Conservation (phyloP, 2,113 vertebrate species). For the Cryptoleucopteryx plumbea region DNA sequence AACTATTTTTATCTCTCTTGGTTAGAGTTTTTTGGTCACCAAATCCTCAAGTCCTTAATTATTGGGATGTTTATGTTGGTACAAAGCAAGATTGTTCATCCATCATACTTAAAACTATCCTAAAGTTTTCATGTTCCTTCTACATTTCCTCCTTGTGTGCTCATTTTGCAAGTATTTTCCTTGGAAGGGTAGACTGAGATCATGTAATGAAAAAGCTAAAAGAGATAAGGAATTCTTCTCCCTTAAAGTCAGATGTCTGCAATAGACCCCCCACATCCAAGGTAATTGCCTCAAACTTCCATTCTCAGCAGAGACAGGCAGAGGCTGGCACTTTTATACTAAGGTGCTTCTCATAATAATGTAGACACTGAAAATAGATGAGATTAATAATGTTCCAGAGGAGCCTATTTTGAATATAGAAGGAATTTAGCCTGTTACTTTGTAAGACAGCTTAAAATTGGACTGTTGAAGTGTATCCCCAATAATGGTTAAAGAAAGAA, state of each 20-base stretch:
- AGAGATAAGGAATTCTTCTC: background rate
- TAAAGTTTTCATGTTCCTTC: background rate
- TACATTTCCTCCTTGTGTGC: background rate
- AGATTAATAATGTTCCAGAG: background rate
- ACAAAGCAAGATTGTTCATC: background rate
- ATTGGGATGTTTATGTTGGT: background rate
- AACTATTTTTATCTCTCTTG: background rate
- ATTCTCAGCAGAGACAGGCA: background rate
- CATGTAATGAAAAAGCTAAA: background rate
- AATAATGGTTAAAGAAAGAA: background rate
- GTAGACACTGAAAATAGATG: background rate
- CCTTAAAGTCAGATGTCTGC: background rate
- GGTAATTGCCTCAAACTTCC: background rate
- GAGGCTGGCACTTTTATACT: background rate
- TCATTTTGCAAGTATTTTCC: background rate
- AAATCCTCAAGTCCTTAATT: background rate
- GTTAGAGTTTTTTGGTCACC: background rate
- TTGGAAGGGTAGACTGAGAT: background rate
- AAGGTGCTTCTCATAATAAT: background rate
- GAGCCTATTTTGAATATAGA: background rate
- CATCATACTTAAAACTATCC: background rate
- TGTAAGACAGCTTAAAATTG: background rate
- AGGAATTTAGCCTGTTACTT: background rate
- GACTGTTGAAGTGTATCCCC: background rate
- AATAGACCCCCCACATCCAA: background rate